phyloP scores from a whole-genome alignment of 2,797 vertebrate species.

The Okamejei kenojei region DNA sequence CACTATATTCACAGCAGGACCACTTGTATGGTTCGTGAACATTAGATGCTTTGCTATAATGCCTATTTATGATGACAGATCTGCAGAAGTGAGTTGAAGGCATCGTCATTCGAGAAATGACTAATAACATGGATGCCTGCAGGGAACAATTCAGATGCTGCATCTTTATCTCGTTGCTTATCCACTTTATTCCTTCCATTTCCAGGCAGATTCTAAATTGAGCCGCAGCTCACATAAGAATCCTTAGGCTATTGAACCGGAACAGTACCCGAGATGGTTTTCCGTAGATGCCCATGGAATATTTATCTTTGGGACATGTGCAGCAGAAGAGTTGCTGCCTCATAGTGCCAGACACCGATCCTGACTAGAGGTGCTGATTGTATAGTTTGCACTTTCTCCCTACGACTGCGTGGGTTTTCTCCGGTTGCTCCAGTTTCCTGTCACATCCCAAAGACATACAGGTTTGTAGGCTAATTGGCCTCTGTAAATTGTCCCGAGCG shows the following conservation, averaged over 20 bases:
- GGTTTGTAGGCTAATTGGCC: no score
- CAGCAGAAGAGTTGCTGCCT: no score
- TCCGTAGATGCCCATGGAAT: not conserved
- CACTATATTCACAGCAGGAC: not conserved
- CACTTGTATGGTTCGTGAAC: not conserved
- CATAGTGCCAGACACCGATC: no score
- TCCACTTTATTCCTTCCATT: not conserved
- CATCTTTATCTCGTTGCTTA: not conserved
- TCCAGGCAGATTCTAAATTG: not conserved
- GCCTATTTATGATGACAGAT: not conserved
- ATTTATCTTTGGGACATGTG: not conserved
- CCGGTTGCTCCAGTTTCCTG: no score
- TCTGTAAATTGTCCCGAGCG: no score
- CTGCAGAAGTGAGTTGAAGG: not conserved
- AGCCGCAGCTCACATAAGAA: not conserved
- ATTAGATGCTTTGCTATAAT: not conserved
- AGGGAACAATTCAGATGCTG: not conserved
- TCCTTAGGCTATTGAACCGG: not conserved
- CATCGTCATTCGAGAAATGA: not conserved
- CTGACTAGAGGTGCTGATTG: no score
- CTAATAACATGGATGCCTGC: not conserved
- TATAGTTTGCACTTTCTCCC: no score
- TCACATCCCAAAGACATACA: no score
- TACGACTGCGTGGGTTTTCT: no score
- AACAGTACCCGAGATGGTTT: not conserved